Evolutionary conservation across 2,888 invertebrate species (phyloP).

Genomic region (Protodeltote pygarga): DNA sequence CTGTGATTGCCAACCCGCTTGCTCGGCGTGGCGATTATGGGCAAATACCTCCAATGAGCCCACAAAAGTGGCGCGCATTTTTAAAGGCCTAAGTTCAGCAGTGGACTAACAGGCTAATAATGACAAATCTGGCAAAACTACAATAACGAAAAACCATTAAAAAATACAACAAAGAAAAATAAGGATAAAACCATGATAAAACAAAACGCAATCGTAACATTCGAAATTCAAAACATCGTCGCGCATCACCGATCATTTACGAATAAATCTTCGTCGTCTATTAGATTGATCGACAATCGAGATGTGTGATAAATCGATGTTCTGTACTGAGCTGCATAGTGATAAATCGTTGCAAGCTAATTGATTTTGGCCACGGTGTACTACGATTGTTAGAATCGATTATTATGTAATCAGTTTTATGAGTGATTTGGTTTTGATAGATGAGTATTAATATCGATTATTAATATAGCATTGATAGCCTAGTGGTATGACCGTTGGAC

Average conservation of each 20-base stretch:
- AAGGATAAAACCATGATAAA: neutral
- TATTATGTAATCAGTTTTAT: conserved; percentile 44
- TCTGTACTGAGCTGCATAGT: conserved; percentile 50
- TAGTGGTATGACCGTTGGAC: no score
- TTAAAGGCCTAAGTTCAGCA: no score
- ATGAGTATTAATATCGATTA: conserved; percentile 1
- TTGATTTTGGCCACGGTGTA: conserved; percentile 53
- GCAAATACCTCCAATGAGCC: no score
- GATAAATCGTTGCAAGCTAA: conserved; percentile 60
- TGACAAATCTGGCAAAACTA: no score
- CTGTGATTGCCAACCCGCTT: no score
- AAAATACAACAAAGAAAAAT: neutral
- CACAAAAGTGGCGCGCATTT: no score
- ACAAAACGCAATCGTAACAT: conserved; percentile 11
- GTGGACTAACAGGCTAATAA: no score
- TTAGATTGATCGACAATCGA: conserved; percentile 60
- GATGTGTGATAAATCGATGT: conserved; percentile 60
- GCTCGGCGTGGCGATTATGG: no score
- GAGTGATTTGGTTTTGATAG: conserved; percentile 31
- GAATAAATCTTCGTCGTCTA: conserved; percentile 44
- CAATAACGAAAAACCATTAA: no score
- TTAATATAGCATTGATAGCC: no score
- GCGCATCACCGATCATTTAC: conserved; percentile 38
- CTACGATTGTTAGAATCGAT: conserved; percentile 41
- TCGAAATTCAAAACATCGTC: conserved; percentile 13